These are phyloP conservation scores for Oryzias melastigma DNA, from an alignment of 2,113 vertebrate species.

Conservation along the genomic window DNA sequence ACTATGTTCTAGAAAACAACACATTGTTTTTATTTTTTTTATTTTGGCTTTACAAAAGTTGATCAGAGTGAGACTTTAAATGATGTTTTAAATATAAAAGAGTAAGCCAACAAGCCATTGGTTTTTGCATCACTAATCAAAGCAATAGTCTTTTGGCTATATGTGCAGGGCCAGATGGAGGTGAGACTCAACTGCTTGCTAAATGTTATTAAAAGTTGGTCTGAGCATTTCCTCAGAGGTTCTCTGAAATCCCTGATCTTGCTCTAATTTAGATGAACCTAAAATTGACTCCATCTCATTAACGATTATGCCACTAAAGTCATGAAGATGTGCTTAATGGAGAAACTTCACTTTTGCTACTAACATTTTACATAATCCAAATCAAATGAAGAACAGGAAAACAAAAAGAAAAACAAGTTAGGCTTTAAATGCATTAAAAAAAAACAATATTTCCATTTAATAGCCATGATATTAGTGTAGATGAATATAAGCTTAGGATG, in stretches of 20 bases:
- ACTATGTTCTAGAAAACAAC: too few species aligned
- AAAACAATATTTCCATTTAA: conserved; percentile 30
- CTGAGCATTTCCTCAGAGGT: background rate
- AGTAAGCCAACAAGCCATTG: too few species aligned
- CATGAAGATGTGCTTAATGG: too few species aligned
- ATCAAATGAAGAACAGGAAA: background rate
- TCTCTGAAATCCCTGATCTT: background rate
- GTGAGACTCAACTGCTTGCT: background rate
- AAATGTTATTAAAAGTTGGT: background rate
- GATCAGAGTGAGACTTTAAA: too few species aligned
- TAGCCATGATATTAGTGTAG: conserved; percentile 26
- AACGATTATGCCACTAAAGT: too few species aligned
- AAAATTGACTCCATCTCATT: background rate
- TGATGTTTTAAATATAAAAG: too few species aligned
- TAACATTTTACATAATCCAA: background rate
- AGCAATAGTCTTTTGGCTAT: too few species aligned
- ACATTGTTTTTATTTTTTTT: too few species aligned
- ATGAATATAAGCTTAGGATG: conserved; percentile 29
- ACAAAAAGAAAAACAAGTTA: background rate
- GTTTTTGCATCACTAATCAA: too few species aligned
- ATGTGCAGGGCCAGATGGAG: too few species aligned
- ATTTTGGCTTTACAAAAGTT: too few species aligned
- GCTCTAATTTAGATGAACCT: conserved; percentile 1
- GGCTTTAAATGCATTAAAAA: conserved; percentile 18
- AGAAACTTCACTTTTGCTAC: background rate